Percentiles rank a stretch among this genome's conserved stretches.
Evolutionary conservation across 2,113 vertebrate genomes (phyloP).

Genomic region (Oryzias javanicus): DNA sequence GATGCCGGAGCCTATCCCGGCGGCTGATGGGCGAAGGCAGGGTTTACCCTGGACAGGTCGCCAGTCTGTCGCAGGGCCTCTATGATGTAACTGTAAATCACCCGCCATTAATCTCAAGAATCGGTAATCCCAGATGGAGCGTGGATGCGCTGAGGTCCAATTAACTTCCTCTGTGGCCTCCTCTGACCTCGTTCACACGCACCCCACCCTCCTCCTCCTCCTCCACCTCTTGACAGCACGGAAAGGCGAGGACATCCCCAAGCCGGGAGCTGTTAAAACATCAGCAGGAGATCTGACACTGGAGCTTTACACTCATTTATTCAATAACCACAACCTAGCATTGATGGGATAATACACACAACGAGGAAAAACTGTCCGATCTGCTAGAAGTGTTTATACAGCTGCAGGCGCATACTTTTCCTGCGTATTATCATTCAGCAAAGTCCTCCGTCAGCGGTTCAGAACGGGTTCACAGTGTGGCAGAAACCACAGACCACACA

Average conservation of each 20-base stretch:
- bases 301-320: constrained; percentile 35
- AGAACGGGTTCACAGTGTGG: constrained; percentile 10
- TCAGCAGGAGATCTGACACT: constrained; percentile 26
- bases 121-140: constrained; percentile 36
- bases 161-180: constrained; percentile 52
- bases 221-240: neutral
- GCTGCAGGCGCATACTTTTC: constrained; percentile 49
- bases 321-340: constrained; percentile 16
- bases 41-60: too few relatives aligned
- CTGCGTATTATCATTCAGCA: constrained; percentile 50
- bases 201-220: neutral
- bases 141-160: constrained; percentile 57
- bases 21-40: too few relatives aligned
- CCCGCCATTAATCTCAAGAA: constrained; percentile 49
- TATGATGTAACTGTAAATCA: constrained; percentile 21
- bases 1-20: too few relatives aligned
- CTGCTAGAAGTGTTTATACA: constrained; percentile 55
- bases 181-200: constrained; percentile 25
- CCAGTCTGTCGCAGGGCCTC: too few relatives aligned
- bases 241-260: constrained; percentile 24
- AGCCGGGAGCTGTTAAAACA: constrained; percentile 26
- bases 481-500: constrained; percentile 34
- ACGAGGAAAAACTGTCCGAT: constrained; percentile 9
- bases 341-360: constrained; percentile 17
- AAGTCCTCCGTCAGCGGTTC: constrained; percentile 32